phyloP scores from a whole-genome alignment of 2,113 vertebrate species.

The Oncorhynchus keta region DNA sequence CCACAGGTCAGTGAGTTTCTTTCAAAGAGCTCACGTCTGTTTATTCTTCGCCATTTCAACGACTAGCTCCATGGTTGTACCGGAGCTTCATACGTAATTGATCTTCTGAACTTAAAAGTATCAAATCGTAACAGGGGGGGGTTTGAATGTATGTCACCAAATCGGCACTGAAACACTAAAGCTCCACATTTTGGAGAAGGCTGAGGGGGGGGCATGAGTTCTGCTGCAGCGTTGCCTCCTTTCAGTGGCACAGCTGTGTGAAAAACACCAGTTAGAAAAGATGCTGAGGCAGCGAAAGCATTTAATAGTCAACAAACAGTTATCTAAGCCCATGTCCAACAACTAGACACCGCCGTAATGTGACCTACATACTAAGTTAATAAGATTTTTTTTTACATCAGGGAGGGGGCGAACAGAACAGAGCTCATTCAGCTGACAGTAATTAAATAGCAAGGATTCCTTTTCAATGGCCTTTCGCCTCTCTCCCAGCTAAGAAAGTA shows the following conservation, averaged over 20 bases:
- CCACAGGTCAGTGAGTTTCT: constrained; percentile 68
- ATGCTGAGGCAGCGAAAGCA: constrained; percentile 98
- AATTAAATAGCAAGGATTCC: constrained; percentile 76
- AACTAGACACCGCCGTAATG: constrained; percentile 88
- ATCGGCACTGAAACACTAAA: constrained; percentile 42
- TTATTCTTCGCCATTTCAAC: constrained; percentile 21
- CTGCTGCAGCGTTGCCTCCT: constrained; percentile 85
- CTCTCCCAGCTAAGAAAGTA: constrained; percentile 58
- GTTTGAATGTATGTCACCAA: constrained; percentile 11
- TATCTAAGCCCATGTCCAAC: constrained; percentile 95
- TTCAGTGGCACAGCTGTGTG: constrained; percentile 97
- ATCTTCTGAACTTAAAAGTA: too few species aligned
- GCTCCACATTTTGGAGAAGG: constrained; percentile 4
- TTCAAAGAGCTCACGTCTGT: constrained; percentile 37
- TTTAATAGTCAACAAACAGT: constrained; percentile 98
- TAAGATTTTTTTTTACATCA: constrained; percentile 74
- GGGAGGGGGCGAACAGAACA: constrained; percentile 63
- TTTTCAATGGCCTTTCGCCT: constrained; percentile 59
- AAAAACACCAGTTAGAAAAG: constrained; percentile 95
- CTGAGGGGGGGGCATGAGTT: constrained; percentile 86
- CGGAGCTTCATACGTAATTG: too few species aligned
- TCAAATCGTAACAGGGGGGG: too few species aligned
- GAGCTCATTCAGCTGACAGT: constrained; percentile 77
- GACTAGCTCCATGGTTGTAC: too few species aligned
- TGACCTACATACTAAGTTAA: constrained; percentile 98